Base-by-base conservation (phyloP, 2,797 vertebrate species). In the Cossypha niveicapilla region DNA sequence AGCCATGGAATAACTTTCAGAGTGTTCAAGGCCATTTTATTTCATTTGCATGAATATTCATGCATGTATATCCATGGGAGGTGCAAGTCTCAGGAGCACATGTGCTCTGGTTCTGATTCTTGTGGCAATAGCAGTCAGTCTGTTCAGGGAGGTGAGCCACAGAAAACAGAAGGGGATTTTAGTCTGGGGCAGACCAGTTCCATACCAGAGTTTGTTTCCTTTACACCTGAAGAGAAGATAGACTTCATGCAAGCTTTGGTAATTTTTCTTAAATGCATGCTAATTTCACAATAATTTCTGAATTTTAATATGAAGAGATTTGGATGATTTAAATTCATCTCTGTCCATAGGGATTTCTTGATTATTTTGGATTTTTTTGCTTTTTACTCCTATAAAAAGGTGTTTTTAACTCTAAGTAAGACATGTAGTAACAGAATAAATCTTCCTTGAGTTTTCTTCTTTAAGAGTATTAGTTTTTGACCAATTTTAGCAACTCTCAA, bases 381-480 rank as follows among this genome's bases (percentile, higher is more conserved):
- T 51, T 60, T 88, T 72, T 57, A 39, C 4, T 54, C 10, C 13
- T 62, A 15, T 24, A 41, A 62, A 65, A 75, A 44, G 2, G 2
- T 54, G 6, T 0, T 0, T 63, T 79, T 28, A 37, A 54, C 2
- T 51, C 68, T 47, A 37, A 57, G n/a, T 47, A 77, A 34, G 9
- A 34, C 61, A 37, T 2, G 13, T 7, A 12, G 18, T 48, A 63
- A 51, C 9, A 67, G 16, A 6, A 42, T 71, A 72, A 21, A 17
- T 62, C 72, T 22, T 88, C 17, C 11, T 32, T 63, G 37, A 65
- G 15, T 61, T 37, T 84, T 14, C 18, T 56, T 8, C 18, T 71
- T 91, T 37, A 32, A 41, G 25, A 53, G 4, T 48, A 24, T 83
- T 71, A 18, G 2, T 0, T 73, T 89, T 87, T 71, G 21, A 83